Evolutionary conservation across 2,113 vertebrate genomes (phyloP), one percentile per base, ranked within the genome.

Genomic region (Forbesichthys papilliferus): DNA sequence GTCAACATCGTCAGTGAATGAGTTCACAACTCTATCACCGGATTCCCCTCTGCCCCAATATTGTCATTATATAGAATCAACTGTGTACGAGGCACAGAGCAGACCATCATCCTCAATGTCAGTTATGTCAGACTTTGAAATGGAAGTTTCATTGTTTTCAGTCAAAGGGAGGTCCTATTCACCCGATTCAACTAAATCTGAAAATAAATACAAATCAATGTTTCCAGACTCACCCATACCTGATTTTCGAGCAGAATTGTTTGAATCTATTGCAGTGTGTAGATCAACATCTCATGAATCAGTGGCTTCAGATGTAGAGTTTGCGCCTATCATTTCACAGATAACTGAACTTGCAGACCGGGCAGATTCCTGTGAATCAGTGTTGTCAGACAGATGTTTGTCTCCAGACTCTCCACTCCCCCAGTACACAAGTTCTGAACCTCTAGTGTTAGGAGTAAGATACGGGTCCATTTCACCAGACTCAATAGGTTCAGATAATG

Each of bases 161-260:
- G 58, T 18, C 10, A 47, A 68, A 20, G 1, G 1, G n/a, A 70
- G 63, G 60, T 59, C 36, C 2, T 57, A 58, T 4, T 78, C 78
- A 47, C 62, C 76, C 0, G 73, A 74, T 48, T 86, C 83, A 61
- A 46, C 61, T 11, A 13, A 11, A 66, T 82, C 76, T 68, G 64
- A 74, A 64, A 56, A 76, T 72, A 69, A 84, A 11, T 73, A 69
- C 3, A 68, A 68, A 20, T 52, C 42, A 13, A 68, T 86, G 48
- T 80, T 63, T 9, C 77, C 73, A 58, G 87, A 90, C 61, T 90
- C 85, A 8, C 83, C 87, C 12, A 61, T 84, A 55, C 81, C 68
- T 61, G 66, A 74, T 1, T 88, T 82, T 5, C 33, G 18, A 42
- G 61, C 36, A 5, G 8, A 16, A 18, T 55, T 74, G 3, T 0